Base-by-base conservation (phyloP, 2,888 invertebrate genomes). In the Agapostemon virescens region DNA sequence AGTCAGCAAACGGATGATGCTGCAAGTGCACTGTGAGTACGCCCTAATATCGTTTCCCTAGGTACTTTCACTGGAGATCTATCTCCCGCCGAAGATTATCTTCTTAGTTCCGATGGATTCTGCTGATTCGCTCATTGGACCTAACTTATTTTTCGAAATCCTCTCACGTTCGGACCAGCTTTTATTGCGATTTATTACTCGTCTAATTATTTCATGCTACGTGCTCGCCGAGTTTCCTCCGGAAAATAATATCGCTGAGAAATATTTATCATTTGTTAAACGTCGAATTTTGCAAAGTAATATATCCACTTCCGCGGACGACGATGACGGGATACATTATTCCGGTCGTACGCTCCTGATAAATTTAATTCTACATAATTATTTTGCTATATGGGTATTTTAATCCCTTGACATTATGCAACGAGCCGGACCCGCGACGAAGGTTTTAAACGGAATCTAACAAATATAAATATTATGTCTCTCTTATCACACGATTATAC, bases 1-100 rank as follows among this genome's bases (percentile, higher is more conserved):
- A 63, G 97, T 97, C 92, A 97, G 97, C 94, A 97, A 97, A 93
- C 94, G 97, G 92, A 96, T 97, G 95, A 97, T 97, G 96, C 95
- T 97, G 81, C 97, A 97, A 93, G 97, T 97, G 87, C 97, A 97
- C 93, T 97, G 97, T 97, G 93, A 97, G 97, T 85, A 80, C 71
- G 45, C 73, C 70, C 68, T 76, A 79, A 82, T 83, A 83, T 71
- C 75, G 70, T 79, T 82, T 74, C 79, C 64, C 58, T 20, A 45
- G 73, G 30, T 71, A 79, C 69, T 79, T 74, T 73, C 81, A 20
- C n/a, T 61, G 49, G 17, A 45, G 45, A 79, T 82, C 76, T 78
- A 75, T 78, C 77, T 77, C 49, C 36, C 26, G 15, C 42, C 49
- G 69, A 81, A 78, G 81, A 78, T 81, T 81, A 78, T 81, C 82